Conservation (phyloP, 2,797 vertebrate genomes). For the Smutsia temminckii region DNA sequence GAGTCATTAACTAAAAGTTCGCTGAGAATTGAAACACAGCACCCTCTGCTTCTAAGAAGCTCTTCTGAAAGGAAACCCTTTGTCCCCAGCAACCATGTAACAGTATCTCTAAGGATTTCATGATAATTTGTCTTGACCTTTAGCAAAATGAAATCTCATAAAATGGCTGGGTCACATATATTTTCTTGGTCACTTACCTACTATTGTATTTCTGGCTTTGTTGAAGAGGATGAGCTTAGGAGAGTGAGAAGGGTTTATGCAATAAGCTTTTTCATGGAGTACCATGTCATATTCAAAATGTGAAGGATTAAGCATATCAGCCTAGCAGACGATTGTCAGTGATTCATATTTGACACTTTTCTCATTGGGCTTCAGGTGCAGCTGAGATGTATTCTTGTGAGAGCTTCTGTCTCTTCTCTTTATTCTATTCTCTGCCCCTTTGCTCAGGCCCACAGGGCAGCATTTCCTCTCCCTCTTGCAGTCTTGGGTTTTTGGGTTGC, state of each 20-base stretch:
- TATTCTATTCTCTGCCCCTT: not conserved
- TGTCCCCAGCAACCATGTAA: not conserved
- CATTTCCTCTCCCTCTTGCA: not conserved
- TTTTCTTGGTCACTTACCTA: constrained; percentile 53
- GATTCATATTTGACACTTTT: constrained; percentile 17
- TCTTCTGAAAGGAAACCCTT: constrained; percentile 49
- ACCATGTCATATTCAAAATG: constrained; percentile 20
- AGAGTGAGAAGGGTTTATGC: constrained; percentile 17
- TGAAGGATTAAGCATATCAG: not conserved
- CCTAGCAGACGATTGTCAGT: not conserved
- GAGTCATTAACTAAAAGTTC: constrained; percentile 72
- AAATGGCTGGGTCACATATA: constrained; percentile 26
- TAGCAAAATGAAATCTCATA: constrained; percentile 51
- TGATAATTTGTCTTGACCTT: constrained; percentile 62
- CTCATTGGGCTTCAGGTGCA: not conserved
- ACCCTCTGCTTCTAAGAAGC: constrained; percentile 33
- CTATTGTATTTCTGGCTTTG: constrained; percentile 47
- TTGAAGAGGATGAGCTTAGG: constrained; percentile 47
- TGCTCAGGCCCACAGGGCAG: not conserved
- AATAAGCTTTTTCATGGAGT: constrained; percentile 27
- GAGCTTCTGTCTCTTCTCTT: not conserved
- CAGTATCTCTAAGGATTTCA: constrained; percentile 45
- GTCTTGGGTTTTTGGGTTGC: not conserved
- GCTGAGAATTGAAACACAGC: constrained; percentile 38
- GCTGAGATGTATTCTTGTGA: not conserved